These are phyloP conservation scores for Ophion ventricosus DNA, from an alignment of 2,888 invertebrate genomes.

Conservation along the genomic window DNA sequence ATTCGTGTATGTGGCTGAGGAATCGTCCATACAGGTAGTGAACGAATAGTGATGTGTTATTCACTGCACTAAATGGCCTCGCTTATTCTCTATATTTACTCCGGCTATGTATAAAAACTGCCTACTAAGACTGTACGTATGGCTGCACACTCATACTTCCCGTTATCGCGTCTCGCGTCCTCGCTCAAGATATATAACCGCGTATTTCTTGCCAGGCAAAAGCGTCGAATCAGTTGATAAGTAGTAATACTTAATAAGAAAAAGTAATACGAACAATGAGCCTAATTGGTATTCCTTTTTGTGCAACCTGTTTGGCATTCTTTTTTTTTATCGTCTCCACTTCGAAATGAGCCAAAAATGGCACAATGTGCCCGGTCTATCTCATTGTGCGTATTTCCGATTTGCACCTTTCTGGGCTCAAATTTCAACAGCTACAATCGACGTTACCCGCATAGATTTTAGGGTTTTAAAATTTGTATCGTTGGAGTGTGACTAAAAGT, in stretches of 20 bases:
- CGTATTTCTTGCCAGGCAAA: constrained; percentile 24
- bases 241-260: constrained; percentile 1
- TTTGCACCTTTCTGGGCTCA: too few species aligned
- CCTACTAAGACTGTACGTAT: constrained; percentile 38
- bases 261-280: not conserved
- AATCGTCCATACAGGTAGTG: not conserved
- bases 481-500: too few species aligned
- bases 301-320: too few species aligned
- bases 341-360: too few species aligned
- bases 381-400: too few species aligned
- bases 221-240: constrained; percentile 21
- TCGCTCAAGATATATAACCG: constrained; percentile 22
- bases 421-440: too few species aligned
- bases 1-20: not conserved
- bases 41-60: not conserved
- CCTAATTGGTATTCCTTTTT: not conserved
- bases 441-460: too few species aligned
- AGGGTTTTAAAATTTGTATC: too few species aligned
- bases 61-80: not conserved
- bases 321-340: too few species aligned
- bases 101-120: constrained; percentile 4
- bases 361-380: too few species aligned
- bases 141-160: constrained; percentile 17
- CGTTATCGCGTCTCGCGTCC: constrained; percentile 56
- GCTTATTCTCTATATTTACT: not conserved